These are phyloP conservation scores for Crotophaga sulcirostris DNA, from an alignment of 2,113 vertebrate species.

Conservation along the genomic window DNA sequence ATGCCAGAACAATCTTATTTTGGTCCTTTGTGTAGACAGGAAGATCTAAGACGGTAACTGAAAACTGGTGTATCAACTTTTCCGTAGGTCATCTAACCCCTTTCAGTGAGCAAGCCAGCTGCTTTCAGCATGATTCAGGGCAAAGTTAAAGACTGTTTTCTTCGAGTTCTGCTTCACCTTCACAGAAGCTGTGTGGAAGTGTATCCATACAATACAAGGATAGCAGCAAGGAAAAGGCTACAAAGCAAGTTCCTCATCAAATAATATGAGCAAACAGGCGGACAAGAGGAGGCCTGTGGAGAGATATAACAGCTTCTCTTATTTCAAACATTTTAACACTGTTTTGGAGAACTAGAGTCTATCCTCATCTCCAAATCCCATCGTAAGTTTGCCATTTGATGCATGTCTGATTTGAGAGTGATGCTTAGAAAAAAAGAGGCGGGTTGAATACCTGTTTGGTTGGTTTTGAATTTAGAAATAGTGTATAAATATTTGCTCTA, in stretches of 20 bases:
- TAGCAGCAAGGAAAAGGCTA: neutral
- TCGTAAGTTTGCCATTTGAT: neutral
- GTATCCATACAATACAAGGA: neutral
- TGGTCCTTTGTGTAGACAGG: slow-evolving; percentile 6
- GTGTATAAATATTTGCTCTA: neutral
- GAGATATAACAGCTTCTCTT: neutral
- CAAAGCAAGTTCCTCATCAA: neutral
- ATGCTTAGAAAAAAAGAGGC: neutral
- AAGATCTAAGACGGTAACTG: neutral
- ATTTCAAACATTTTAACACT: neutral
- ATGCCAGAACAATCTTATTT: slow-evolving; percentile 26
- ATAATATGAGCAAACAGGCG: neutral
- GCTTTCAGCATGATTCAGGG: neutral
- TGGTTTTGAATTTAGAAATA: neutral
- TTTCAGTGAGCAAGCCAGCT: neutral
- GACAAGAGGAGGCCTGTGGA: neutral
- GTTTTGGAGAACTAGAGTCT: neutral
- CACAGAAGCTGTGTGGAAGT: neutral
- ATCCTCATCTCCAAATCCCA: neutral
- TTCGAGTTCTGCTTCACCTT: neutral
- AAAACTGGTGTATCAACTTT: neutral
- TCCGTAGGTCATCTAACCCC: neutral
- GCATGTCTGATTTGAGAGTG: neutral
- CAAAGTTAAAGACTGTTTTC: neutral
- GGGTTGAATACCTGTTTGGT: neutral